phyloP scores from a whole-genome alignment of 2,797 vertebrate species.

The Buceros bicornis region DNA sequence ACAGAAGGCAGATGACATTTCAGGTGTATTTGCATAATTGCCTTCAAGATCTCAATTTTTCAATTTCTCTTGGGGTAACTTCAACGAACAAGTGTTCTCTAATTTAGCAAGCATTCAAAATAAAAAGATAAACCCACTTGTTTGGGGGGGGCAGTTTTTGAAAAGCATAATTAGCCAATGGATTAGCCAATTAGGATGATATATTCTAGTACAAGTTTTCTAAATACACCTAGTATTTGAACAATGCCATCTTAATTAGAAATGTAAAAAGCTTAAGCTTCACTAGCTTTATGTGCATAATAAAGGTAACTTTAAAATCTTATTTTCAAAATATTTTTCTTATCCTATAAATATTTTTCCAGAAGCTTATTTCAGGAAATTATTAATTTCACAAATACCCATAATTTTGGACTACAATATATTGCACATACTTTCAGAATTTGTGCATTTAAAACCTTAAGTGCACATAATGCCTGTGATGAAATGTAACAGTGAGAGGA shows the following conservation, averaged over 20 bases:
- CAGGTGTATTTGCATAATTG: constrained; percentile 70
- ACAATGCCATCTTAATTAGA: constrained; percentile 76
- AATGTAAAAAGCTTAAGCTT: constrained; percentile 73
- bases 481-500: constrained; percentile 74
- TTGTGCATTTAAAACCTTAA: neutral
- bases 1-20: constrained; percentile 78
- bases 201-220: constrained; percentile 6
- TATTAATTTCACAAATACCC: neutral
- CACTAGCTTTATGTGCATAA: constrained; percentile 80
- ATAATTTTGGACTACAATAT: neutral
- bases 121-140: neutral
- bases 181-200: neutral
- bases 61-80: neutral
- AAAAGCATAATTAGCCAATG: neutral
- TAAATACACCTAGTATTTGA: constrained; percentile 68
- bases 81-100: neutral
- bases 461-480: constrained; percentile 83
- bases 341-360: neutral
- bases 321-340: neutral
- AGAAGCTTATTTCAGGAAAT: neutral
- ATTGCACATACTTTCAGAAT: neutral
- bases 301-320: neutral
- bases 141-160: neutral
- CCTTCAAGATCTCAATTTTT: neutral
- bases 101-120: neutral